Conservation (phyloP, 2,797 vertebrate species). For the Fringilla coelebs region DNA sequence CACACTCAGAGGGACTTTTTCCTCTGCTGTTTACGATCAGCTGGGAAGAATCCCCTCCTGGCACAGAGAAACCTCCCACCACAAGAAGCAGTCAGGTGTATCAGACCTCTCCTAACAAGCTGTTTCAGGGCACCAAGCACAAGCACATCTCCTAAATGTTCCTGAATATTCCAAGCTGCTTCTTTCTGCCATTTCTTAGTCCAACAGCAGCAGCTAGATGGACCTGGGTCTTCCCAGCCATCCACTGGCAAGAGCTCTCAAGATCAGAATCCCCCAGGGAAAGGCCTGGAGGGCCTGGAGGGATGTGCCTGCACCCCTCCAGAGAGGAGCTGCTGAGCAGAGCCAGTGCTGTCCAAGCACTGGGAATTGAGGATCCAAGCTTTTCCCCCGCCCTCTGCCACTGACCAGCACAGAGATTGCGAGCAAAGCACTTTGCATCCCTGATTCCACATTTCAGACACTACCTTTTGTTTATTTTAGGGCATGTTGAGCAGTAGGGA, state of each 20-base stretch:
- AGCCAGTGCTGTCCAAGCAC: background rate
- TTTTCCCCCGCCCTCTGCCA: background rate
- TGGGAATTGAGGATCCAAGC: background rate
- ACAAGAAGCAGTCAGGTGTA: background rate
- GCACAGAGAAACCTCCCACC: background rate
- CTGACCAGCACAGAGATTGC: background rate
- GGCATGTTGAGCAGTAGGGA: background rate
- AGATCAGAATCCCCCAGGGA: background rate
- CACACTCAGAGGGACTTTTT: background rate
- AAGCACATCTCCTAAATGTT: background rate
- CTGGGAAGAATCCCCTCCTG: background rate
- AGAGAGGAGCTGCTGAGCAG: background rate
- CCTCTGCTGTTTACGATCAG: background rate
- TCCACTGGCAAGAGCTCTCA: background rate
- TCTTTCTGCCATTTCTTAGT: background rate
- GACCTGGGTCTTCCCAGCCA: background rate
- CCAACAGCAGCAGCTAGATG: background rate
- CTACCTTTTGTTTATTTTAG: background rate
- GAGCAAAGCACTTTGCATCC: background rate
- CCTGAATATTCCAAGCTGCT: background rate
- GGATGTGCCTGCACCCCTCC: background rate
- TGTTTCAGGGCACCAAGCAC: background rate
- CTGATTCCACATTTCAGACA: rapidly evolving
- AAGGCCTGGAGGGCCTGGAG: background rate
- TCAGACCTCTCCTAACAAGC: background rate